phyloP scores from a whole-genome alignment of 2,113 vertebrate genomes.

The Tychaedon coryphoeus region DNA sequence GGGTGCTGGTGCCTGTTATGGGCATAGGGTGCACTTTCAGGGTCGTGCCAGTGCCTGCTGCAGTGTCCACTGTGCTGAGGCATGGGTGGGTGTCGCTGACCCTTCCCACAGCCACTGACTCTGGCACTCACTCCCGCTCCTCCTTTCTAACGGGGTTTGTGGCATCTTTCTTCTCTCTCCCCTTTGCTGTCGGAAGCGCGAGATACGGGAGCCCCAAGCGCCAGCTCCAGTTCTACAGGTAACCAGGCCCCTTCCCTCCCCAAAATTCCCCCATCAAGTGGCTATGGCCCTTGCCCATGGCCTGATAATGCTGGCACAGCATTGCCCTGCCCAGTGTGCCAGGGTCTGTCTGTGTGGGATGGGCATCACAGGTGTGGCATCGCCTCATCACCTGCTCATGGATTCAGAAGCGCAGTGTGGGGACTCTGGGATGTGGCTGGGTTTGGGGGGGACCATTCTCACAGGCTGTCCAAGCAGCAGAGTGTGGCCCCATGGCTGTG shows the following conservation, averaged over 20 bases:
- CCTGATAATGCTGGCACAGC: not conserved
- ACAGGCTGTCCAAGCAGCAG: rapidly evolving
- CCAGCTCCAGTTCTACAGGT: conserved; percentile 99
- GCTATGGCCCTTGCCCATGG: not conserved
- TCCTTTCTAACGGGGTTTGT: conserved; percentile 46
- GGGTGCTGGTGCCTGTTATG: rapidly evolving
- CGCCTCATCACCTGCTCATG: rapidly evolving
- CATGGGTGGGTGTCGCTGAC: not conserved
- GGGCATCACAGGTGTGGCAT: not conserved
- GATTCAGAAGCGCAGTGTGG: rapidly evolving
- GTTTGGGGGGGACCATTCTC: rapidly evolving
- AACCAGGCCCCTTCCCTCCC: conserved; percentile 59
- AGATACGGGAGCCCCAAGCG: conserved; percentile 99
- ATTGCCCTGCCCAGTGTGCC: not conserved
- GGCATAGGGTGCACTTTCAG: not conserved
- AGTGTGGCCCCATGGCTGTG: not conserved
- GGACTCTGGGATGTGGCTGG: not conserved
- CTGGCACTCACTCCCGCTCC: not conserved
- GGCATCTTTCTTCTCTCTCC: conserved; percentile 71
- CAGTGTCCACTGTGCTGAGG: not conserved
- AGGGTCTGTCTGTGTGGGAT: not conserved
- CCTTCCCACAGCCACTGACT: not conserved
- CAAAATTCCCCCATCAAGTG: not conserved
- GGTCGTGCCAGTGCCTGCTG: rapidly evolving
- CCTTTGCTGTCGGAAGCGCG: conserved; percentile 85